phyloP scores from a whole-genome alignment of 2,888 invertebrate genomes.

The Thereva nobilitata region DNA sequence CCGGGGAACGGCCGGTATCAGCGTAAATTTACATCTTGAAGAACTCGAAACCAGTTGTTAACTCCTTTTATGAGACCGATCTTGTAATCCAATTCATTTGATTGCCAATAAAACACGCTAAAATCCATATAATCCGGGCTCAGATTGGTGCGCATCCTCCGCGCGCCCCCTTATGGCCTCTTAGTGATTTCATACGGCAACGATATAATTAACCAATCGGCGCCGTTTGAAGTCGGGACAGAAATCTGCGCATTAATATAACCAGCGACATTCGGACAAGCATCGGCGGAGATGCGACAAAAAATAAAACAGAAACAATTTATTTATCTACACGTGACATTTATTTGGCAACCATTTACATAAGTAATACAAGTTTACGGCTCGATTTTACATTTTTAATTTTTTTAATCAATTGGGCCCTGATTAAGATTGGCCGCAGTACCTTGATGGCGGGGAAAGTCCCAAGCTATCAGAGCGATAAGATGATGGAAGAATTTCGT shows the following conservation, averaged over 20 bases:
- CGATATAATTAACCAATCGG: conserved; percentile 35
- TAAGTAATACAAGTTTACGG: conserved; percentile 33
- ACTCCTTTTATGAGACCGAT: conserved; percentile 30
- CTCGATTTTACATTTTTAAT: conserved; percentile 24
- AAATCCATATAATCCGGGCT: conserved; percentile 31
- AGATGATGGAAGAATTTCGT: not conserved
- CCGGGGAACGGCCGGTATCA: not conserved
- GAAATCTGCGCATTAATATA: conserved; percentile 30
- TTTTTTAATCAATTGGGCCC: conserved; percentile 27
- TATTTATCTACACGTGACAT: conserved; percentile 33
- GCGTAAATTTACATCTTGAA: conserved; percentile 18
- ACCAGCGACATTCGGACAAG: conserved; percentile 23
- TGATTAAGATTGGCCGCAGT: not conserved
- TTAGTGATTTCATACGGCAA: conserved; percentile 22
- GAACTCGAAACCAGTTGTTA: conserved; percentile 25
- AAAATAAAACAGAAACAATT: not conserved
- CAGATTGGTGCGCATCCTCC: conserved; percentile 17
- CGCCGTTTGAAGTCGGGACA: conserved; percentile 23
- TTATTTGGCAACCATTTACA: conserved; percentile 35
- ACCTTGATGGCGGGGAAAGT: not conserved
- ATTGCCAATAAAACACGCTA: conserved; percentile 36
- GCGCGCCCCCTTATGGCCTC: conserved; percentile 3
- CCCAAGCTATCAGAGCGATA: not conserved
- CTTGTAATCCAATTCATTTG: conserved; percentile 37
- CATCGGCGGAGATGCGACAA: conserved; percentile 13